Evolutionary conservation across 2,888 invertebrate genomes (phyloP).

Genomic region (Cryptus armator): DNA sequence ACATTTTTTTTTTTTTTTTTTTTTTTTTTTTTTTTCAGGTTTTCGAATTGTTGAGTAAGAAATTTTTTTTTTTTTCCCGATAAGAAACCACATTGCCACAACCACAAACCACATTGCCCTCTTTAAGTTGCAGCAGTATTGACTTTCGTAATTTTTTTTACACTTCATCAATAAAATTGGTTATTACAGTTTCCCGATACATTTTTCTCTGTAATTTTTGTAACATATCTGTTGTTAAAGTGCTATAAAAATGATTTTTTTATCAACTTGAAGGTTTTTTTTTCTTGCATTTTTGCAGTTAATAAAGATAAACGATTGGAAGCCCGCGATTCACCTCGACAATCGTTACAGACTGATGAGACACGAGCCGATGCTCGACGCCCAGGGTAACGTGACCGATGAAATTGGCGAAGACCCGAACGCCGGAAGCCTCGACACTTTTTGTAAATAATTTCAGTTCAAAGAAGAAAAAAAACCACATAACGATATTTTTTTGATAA

Average conservation of each 20-base stretch:
- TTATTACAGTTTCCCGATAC: too few species aligned
- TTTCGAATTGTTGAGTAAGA: too few species aligned
- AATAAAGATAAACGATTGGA: slow-evolving; percentile 55
- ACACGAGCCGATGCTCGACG: slow-evolving; percentile 80
- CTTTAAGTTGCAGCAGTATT: too few species aligned
- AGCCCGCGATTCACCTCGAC: slow-evolving; percentile 81
- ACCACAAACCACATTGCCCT: too few species aligned
- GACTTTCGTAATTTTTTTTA: too few species aligned
- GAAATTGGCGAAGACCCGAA: slow-evolving; percentile 75
- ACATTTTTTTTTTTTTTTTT: background rate
- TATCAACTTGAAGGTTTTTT: background rate
- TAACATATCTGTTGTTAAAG: too few species aligned
- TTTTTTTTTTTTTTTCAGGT: too few species aligned
- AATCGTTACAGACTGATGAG: slow-evolving; percentile 83
- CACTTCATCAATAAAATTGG: too few species aligned
- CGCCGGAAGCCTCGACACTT: slow-evolving; percentile 32
- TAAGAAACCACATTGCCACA: too few species aligned
- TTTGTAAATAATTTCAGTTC: background rate
- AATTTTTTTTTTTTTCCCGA: too few species aligned
- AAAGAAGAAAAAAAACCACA: background rate
- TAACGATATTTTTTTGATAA: background rate
- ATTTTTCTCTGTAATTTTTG: too few species aligned
- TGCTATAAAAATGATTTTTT: background rate
- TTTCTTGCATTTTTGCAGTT: slow-evolving; percentile 72
- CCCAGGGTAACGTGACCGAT: slow-evolving; percentile 76